Evolutionary conservation across 2,888 invertebrate species (phyloP).

Genomic region (Drosophila testacea): DNA sequence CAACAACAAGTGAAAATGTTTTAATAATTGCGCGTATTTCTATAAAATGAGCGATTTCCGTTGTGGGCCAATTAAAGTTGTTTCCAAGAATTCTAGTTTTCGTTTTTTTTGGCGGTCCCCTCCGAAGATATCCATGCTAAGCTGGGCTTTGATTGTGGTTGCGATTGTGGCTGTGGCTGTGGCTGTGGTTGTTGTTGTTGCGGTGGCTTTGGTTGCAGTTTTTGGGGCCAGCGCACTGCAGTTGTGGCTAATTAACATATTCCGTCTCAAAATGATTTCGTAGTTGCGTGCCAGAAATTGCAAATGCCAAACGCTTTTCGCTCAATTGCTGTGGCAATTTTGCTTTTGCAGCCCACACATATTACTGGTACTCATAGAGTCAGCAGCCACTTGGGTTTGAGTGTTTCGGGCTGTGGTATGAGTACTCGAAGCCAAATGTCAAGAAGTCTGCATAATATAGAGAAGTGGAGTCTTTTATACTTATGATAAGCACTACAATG

Average conservation of each 20-base stretch:
- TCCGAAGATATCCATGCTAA: slow-evolving; percentile 20
- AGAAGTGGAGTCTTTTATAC: slow-evolving; percentile 26
- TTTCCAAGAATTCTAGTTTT: slow-evolving; percentile 60
- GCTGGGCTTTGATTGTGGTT: slow-evolving; percentile 6
- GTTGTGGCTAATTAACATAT: slow-evolving; percentile 74
- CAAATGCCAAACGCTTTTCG: slow-evolving; percentile 75
- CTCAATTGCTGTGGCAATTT: slow-evolving; percentile 72
- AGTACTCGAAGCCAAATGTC: slow-evolving; percentile 59
- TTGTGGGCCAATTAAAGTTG: slow-evolving; percentile 61
- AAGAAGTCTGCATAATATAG: slow-evolving; percentile 64
- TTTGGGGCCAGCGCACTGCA: slow-evolving; percentile 42
- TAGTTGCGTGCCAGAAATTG: slow-evolving; percentile 76
- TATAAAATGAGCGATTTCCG: slow-evolving; percentile 77
- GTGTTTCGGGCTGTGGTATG: neutral
- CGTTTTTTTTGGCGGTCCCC: slow-evolving; percentile 28
- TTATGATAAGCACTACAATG: slow-evolving; percentile 33
- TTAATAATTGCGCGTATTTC: slow-evolving; percentile 77
- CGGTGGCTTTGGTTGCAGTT: slow-evolving; percentile 32
- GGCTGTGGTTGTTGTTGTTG: slow-evolving; percentile 25
- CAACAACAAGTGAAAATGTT: slow-evolving; percentile 70
- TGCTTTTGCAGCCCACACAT: slow-evolving; percentile 39
- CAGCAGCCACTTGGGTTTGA: slow-evolving; percentile 23
- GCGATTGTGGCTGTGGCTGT: slow-evolving; percentile 14
- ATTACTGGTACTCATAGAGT: slow-evolving; percentile 8
- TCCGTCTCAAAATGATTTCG: slow-evolving; percentile 67